Evolutionary conservation across 2,888 invertebrate species (phyloP).

Genomic region (Celastrina argiolus): DNA sequence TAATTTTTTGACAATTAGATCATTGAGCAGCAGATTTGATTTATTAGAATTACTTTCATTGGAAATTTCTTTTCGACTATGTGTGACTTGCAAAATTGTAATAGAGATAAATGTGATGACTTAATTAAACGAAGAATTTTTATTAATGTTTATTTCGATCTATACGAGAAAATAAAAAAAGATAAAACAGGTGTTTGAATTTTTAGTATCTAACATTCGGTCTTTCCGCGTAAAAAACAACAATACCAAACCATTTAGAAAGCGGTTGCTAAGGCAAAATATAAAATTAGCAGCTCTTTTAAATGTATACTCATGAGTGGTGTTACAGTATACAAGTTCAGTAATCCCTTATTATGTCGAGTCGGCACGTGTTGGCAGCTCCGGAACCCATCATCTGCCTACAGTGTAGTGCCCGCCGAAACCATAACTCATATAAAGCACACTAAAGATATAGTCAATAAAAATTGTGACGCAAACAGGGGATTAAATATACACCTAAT

Average conservation of each 20-base stretch:
- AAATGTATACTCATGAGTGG: not conserved
- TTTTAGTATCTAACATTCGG: too few relatives aligned
- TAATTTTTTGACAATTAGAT: too few relatives aligned
- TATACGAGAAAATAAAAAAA: too few relatives aligned
- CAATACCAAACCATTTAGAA: too few relatives aligned
- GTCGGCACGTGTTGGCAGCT: slow-evolving; percentile 65
- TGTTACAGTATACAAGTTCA: not conserved
- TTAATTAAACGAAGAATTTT: not conserved
- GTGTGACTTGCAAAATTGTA: not conserved
- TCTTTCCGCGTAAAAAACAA: too few relatives aligned
- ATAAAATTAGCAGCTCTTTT: not conserved
- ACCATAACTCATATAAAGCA: not conserved
- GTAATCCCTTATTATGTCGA: slow-evolving; percentile 39
- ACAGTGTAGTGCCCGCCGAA: slow-evolving; percentile 50
- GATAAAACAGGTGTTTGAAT: too few relatives aligned
- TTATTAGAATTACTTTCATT: not conserved
- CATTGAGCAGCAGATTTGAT: not conserved
- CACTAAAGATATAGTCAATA: not conserved
- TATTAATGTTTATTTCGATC: not conserved
- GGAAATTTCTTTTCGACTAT: not conserved
- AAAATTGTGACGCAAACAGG: not conserved
- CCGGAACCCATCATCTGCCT: slow-evolving; percentile 49
- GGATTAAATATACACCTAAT: not conserved
- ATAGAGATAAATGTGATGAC: not conserved
- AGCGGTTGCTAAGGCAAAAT: not conserved